Evolutionary conservation across 2,888 invertebrate species (phyloP).

Genomic region (Stratiomys singularior): DNA sequence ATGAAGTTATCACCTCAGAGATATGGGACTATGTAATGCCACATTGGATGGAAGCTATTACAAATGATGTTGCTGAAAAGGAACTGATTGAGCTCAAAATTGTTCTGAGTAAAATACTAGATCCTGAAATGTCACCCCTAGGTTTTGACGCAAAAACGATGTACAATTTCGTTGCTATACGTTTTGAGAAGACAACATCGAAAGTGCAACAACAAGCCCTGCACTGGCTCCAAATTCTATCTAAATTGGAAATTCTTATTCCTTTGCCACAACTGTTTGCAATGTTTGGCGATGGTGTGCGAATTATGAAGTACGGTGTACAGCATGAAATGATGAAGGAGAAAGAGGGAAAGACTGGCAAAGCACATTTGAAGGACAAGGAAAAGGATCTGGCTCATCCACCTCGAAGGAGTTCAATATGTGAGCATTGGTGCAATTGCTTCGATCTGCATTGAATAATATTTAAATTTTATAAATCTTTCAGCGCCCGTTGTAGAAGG

Average conservation of each 20-base stretch:
- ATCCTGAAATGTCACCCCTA: slow-evolving; percentile 94
- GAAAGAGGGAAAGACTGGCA: slow-evolving; percentile 61
- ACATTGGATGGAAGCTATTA: slow-evolving; percentile 98
- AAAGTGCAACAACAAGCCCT: slow-evolving; percentile 89
- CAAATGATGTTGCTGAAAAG: slow-evolving; percentile 89
- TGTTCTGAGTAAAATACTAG: slow-evolving; percentile 90
- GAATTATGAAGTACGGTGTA: slow-evolving; percentile 73
- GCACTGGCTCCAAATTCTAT: slow-evolving; percentile 88
- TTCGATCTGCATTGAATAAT: not conserved
- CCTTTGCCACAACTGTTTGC: slow-evolving; percentile 87
- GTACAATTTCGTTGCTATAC: slow-evolving; percentile 91
- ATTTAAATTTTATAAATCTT: slow-evolving; percentile 1
- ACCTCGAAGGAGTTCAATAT: slow-evolving; percentile 68
- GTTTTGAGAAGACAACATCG: slow-evolving; percentile 83
- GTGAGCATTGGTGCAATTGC: slow-evolving; percentile 62
- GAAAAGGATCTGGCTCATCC: slow-evolving; percentile 62
- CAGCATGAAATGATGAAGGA: slow-evolving; percentile 66
- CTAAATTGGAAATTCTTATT: slow-evolving; percentile 88
- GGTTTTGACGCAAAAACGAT: slow-evolving; percentile 95
- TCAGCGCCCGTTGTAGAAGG: slow-evolving; percentile 76
- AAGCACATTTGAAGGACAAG: slow-evolving; percentile 60
- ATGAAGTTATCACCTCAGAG: slow-evolving; percentile 95
- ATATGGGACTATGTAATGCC: slow-evolving; percentile 99
- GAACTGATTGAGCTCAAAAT: slow-evolving; percentile 86
- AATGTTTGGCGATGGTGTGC: slow-evolving; percentile 89